Conservation (phyloP, 2,888 invertebrate species). For the Drymonia ruficornis region DNA sequence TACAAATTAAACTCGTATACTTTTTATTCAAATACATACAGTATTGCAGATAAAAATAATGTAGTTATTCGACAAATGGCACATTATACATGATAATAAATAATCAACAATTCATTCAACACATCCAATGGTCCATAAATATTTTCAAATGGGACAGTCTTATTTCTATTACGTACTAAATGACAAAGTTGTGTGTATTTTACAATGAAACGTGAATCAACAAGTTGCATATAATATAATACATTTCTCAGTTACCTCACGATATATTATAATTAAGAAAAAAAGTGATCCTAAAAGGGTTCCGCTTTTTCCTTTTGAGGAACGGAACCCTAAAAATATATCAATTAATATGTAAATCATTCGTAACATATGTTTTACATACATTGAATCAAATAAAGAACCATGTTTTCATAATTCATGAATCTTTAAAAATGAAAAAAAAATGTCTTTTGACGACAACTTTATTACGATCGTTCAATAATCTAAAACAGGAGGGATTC, state of each 20-base stretch:
- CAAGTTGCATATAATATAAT: neutral
- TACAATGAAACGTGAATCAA: conserved; percentile 2
- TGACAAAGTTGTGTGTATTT: conserved; percentile 9
- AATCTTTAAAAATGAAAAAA: no score
- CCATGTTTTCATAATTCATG: neutral
- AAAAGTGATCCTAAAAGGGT: neutral
- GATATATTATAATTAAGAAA: neutral
- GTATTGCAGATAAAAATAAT: conserved; percentile 20
- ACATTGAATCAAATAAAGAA: neutral
- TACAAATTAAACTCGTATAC: conserved; percentile 17
- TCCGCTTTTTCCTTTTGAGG: no score
- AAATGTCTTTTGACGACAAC: no score
- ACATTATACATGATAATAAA: conserved; percentile 22
- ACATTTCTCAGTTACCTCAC: neutral
- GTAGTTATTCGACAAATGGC: conserved; percentile 23
- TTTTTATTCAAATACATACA: conserved; percentile 24
- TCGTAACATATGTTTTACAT: neutral
- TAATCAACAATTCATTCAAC: conserved; percentile 20
- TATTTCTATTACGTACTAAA: conserved; percentile 36
- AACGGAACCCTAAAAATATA: neutral
- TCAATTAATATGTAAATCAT: neutral
- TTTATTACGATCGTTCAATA: no score
- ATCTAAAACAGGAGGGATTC: no score
- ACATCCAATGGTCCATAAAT: conserved; percentile 29
- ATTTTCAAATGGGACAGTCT: conserved; percentile 30